Evolutionary conservation across 1,140 invertebrate species (phyloP).

Genomic region (Drosophila sp.): DNA sequence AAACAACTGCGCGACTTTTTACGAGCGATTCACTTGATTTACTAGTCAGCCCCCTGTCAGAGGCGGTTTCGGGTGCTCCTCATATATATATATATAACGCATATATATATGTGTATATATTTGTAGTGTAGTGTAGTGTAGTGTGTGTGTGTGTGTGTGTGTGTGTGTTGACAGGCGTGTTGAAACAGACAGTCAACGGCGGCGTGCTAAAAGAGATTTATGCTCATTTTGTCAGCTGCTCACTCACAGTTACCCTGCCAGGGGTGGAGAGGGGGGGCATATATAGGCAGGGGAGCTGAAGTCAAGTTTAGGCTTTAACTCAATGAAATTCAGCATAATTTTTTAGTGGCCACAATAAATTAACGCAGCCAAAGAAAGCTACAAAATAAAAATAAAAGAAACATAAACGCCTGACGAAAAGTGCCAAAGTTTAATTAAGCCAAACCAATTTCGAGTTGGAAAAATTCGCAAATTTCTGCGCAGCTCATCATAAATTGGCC

Average conservation of each 20-base stretch:
- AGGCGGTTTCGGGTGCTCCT: slow-evolving; percentile 49
- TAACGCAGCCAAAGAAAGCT: slow-evolving; percentile 33
- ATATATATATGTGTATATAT: not conserved
- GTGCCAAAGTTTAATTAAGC: slow-evolving; percentile 80
- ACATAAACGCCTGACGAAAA: slow-evolving; percentile 60
- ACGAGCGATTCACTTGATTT: slow-evolving; percentile 81
- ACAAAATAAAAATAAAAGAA: too few species aligned
- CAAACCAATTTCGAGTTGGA: slow-evolving; percentile 44
- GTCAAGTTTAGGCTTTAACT: slow-evolving; percentile 51
- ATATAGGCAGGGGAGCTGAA: not conserved
- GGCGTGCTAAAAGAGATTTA: slow-evolving; percentile 79
- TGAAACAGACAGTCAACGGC: slow-evolving; percentile 78
- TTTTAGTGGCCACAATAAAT: slow-evolving; percentile 69
- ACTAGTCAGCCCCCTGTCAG: slow-evolving; percentile 69
- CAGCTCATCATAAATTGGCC: slow-evolving; percentile 74
- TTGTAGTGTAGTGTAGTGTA: slow-evolving; percentile 4
- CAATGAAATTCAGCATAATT: slow-evolving; percentile 71
- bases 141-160: slow-evolving; percentile 30
- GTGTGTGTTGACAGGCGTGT: slow-evolving; percentile 75
- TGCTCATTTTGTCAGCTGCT: slow-evolving; percentile 77
- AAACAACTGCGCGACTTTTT: slow-evolving; percentile 73
- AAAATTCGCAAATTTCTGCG: slow-evolving; percentile 27
- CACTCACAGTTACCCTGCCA: slow-evolving; percentile 21
- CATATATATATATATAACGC: slow-evolving; percentile 1
- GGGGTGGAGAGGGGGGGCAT: not conserved